A percentile compares a stretch with the other conserved stretches of the same genome.
Evolutionary conservation across 2,797 vertebrate species (phyloP).

Genomic region (Cetoscarus ocellatus): DNA sequence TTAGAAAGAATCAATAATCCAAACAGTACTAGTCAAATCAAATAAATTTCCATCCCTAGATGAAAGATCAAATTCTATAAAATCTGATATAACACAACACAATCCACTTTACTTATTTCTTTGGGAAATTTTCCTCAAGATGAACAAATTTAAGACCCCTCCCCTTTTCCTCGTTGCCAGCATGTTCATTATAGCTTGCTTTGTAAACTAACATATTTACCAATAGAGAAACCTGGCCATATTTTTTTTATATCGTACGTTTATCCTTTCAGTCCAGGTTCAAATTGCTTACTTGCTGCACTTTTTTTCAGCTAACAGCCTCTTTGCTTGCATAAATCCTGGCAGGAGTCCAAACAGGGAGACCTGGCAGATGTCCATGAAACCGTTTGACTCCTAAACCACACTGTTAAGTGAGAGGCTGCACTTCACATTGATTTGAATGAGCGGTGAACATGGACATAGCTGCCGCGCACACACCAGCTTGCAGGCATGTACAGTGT

Average conservation of each 20-base stretch:
- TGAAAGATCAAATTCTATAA: too few species aligned
- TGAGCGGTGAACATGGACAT: conserved; percentile 44
- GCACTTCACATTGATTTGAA: conserved; percentile 65
- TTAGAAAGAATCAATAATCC: too few species aligned
- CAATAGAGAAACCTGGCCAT: conserved; percentile 16
- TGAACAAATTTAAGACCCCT: neutral
- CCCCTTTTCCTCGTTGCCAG: too few species aligned
- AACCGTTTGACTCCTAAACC: conserved; percentile 74
- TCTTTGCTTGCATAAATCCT: conserved; percentile 72
- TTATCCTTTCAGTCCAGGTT: conserved; percentile 38
- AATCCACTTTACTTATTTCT: too few species aligned
- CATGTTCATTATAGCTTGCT: neutral
- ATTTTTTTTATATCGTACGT: conserved; percentile 29
- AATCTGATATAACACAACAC: too few species aligned
- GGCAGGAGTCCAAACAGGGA: conserved; percentile 66
- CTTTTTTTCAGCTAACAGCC: conserved; percentile 57
- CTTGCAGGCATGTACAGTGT: conserved; percentile 26
- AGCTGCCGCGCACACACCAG: conserved; percentile 24
- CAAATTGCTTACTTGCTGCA: conserved; percentile 40
- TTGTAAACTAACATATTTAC: neutral
- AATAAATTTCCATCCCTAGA: too few species aligned
- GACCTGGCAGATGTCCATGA: conserved; percentile 75
- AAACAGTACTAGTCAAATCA: too few species aligned
- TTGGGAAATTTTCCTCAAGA: neutral
- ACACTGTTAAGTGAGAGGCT: conserved; percentile 69